Evolutionary conservation across 2,113 vertebrate species (phyloP), one percentile per base, ranked within the genome.

Genomic region (Brachirus orientalis): DNA sequence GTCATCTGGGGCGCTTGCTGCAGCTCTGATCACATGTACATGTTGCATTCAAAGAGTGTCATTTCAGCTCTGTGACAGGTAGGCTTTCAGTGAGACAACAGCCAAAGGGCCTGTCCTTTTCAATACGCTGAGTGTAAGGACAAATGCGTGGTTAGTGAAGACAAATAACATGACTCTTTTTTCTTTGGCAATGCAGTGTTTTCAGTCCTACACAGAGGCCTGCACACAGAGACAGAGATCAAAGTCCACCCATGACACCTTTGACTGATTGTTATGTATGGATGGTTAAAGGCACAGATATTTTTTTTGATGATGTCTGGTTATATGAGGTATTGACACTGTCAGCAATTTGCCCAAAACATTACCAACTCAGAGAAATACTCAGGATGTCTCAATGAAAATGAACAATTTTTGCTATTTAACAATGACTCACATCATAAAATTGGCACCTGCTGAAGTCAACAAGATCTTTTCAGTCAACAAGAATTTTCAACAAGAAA

Each of bases 31-130:
- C 77, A 86, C 72, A 80, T 12, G 75, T 52, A 77, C 79, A 47
- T 63, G 2, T 52, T 19, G 70, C 68, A 74, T 77, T 89, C 90
- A 90, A 87, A 89, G 83, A 68, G 76, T 67, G 63, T 88, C 84
- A 87, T 8, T 74, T 89, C 89, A 89, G 73, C 70, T 2, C 4
- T 3, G 46, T 89, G 89, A 90, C 82, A 90, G 86, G 88, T 89
- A 88, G 83, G 77, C 80, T 82, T 80, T 58, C 82, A 59, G 69
- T 55, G 82, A 89, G 80, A 91, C 84, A 86, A 90, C 75, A 88
- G 85, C 90, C 88, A 62, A 48, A 60, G 77, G 89, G 82, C 59
- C 65, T 84, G 86, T 90, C 86, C 82, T 82, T 72, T 89, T 84
- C 80, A 73, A 82, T 88, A 66, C 60, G 10, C 80, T 36, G 55